Evolutionary conservation across 2,797 vertebrate genomes (phyloP), one percentile per base, ranked within the genome.

Genomic region (Myripristis murdjan): DNA sequence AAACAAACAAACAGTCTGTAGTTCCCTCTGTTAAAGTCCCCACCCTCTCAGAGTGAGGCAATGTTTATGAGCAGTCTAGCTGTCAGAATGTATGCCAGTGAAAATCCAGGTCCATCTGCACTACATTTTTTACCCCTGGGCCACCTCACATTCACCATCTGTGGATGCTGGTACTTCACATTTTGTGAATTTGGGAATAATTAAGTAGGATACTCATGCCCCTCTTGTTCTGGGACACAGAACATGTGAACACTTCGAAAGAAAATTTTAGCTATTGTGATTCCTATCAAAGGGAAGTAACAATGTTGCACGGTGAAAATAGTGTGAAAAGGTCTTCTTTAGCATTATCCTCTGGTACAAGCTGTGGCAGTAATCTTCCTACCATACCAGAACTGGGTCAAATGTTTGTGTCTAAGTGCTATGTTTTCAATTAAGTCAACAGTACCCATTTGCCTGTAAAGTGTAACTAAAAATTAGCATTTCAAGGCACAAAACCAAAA

Each of bases 51-150:
- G 46, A 63, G 46, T 28, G 70, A 77, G 52, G 73, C 5, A 49
- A 76, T 24, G 71, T 62, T 71, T 33, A 57, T 22, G 16, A 31
- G 23, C 7, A 28, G 23, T 46, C 41, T 22, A 23, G 41, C 28
- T 70, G 73, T 80, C 70, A 60, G 53, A 70, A 18, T 28, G 37
- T 22, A 58, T 56, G 72, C 28, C 47, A 58, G 46, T 57, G 60
- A 31, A 68, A 80, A 61, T 60, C 56, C 11, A 24, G 26, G 55
- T 35, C 28, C 44, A 41, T 57, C 71, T 52, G 60, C 31, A 23
- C 55, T 48, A 43, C 73, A 33, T 47, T 59, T 65, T 75, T 83
- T 69, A 75, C 77, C 51, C 2, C 48, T 11, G 48, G 28, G 35
- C 46, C 22, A 18, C 66, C 61, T 48, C 56, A 22, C 2, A 55